Conservation (phyloP, 2,797 vertebrate species). For the Nannoperca obscura region DNA sequence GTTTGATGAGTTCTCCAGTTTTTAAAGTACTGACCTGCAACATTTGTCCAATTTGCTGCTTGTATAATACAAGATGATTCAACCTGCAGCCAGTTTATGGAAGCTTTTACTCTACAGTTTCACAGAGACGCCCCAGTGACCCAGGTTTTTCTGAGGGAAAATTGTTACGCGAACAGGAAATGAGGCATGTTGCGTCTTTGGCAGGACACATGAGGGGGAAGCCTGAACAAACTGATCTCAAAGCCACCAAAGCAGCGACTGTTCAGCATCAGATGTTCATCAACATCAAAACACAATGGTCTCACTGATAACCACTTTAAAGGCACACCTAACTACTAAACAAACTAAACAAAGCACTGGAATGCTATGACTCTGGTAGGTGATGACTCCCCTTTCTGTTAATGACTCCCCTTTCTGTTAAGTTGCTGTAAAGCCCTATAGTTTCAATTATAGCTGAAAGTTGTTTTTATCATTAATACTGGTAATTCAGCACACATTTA, state of each 20-base stretch:
- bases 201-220: conserved; percentile 3
- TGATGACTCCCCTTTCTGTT: not conserved
- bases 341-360: not conserved
- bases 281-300: conserved; percentile 1
- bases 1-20: not conserved
- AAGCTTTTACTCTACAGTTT: conserved; percentile 8
- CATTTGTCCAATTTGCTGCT: not conserved
- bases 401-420: not conserved
- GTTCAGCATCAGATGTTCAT: not conserved
- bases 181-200: not conserved
- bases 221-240: not conserved
- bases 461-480: not conserved
- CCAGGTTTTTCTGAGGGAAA: conserved; percentile 15
- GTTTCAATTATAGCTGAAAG: not conserved
- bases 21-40: not conserved
- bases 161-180: conserved; percentile 4
- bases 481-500: not conserved
- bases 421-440: not conserved
- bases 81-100: conserved; percentile 4
- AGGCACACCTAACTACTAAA: not conserved
- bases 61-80: not conserved
- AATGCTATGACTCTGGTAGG: not conserved
- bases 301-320: not conserved
- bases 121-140: conserved; percentile 8
- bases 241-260: not conserved